A percentile compares a stretch with the other conserved stretches of the same genome.
phyloP scores from a whole-genome alignment of 2,113 vertebrate species.

The Ophthalmolycus amberensis region DNA sequence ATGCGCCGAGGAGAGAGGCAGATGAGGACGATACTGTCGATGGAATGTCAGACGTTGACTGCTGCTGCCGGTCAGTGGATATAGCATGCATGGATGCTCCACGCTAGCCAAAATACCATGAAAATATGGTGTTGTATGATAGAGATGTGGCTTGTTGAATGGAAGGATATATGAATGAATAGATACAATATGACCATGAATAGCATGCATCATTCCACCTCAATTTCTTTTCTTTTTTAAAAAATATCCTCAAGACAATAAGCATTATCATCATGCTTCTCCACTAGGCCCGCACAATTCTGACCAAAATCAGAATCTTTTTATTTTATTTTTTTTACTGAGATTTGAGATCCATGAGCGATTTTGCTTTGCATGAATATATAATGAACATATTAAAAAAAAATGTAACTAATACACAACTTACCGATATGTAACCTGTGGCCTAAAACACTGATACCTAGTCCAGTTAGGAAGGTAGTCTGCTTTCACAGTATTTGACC shows the following conservation, averaged over 20 bases:
- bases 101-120: neutral
- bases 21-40: slow-evolving; percentile 9
- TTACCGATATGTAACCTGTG: neutral
- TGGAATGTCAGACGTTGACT: slow-evolving; percentile 24
- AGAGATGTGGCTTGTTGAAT: neutral
- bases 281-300: neutral
- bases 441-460: neutral
- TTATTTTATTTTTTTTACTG: neutral
- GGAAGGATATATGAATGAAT: neutral
- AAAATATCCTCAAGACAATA: neutral
- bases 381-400: too few species aligned
- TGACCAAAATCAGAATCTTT: neutral
- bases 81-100: neutral
- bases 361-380: too few species aligned
- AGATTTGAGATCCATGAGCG: neutral
- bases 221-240: neutral
- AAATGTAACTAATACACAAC: neutral
- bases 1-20: slow-evolving; percentile 10
- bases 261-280: neutral
- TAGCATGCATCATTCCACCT: neutral
- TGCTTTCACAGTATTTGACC: neutral
- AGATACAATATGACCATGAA: neutral
- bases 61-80: slow-evolving; percentile 5
- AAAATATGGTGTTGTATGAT: neutral
- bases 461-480: neutral